Conservation (phyloP, 2,113 vertebrate species). For the Natator depressus region DNA sequence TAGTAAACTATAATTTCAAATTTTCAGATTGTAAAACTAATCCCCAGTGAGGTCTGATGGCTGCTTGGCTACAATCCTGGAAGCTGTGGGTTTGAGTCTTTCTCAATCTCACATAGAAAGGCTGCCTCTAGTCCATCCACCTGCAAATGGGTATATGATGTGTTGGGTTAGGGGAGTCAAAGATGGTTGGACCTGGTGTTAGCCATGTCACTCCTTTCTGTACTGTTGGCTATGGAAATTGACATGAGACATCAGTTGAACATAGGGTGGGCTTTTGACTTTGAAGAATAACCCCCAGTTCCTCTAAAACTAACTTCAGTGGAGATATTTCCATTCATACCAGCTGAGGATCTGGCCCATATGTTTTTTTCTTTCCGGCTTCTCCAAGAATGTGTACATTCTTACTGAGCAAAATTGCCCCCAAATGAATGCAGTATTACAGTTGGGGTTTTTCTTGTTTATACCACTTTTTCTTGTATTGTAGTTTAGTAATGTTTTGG, state of each 20-base stretch:
- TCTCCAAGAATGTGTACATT: neutral
- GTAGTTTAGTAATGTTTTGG: neutral
- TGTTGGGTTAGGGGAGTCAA: neutral
- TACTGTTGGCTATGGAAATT: neutral
- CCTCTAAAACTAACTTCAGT: neutral
- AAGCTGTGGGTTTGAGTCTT: neutral
- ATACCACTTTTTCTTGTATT: neutral
- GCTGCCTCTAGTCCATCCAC: neutral
- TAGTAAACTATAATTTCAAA: slow-evolving; percentile 16
- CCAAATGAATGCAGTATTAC: slow-evolving; percentile 4
- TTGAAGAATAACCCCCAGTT: neutral
- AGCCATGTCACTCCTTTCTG: neutral
- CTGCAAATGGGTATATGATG: neutral
- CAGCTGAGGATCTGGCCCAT: neutral
- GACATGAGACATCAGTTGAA: neutral
- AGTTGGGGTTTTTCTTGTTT: neutral
- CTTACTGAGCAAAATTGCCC: neutral
- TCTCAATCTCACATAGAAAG: neutral
- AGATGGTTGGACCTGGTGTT: neutral
- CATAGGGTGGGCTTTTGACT: neutral
- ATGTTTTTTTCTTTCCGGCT: slow-evolving; percentile 6
- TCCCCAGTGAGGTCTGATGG: neutral
- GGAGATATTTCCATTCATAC: neutral
- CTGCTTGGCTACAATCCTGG: neutral
- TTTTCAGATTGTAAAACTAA: slow-evolving; percentile 25